These are phyloP conservation scores for Phasianus colchicus DNA, from an alignment of 2,113 vertebrate genomes.

Conservation along the genomic window DNA sequence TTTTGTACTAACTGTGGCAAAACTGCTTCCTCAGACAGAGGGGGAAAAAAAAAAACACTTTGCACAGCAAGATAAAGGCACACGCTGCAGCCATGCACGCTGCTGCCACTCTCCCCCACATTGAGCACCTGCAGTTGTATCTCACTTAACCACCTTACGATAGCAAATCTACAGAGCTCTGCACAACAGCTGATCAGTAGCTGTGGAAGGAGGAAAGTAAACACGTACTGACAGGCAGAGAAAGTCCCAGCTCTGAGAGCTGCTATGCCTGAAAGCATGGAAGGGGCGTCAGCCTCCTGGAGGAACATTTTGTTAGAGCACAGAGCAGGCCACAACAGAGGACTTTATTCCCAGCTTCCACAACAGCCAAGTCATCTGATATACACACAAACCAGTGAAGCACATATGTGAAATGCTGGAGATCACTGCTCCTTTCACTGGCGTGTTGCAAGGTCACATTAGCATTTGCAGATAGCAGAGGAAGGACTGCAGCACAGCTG, in stretches of 20 bases:
- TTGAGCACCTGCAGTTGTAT: neutral
- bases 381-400: too few relatives aligned
- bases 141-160: neutral
- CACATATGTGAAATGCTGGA: neutral
- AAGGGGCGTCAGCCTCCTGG: neutral
- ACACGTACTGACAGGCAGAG: neutral
- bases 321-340: accelerated
- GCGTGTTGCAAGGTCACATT: accelerated
- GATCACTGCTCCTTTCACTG: neutral
- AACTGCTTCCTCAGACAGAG: conserved; percentile 62
- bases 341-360: neutral
- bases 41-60: neutral
- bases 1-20: conserved; percentile 54
- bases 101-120: neutral
- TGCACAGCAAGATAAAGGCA: neutral
- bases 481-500: neutral
- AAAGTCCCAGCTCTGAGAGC: neutral
- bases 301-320: accelerated
- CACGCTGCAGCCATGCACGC: neutral
- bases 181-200: neutral
- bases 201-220: neutral
- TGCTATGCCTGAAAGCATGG: neutral
- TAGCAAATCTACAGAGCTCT: neutral
- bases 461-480: neutral
- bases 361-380: neutral